Percentiles rank a stretch among this genome's conserved stretches.
Evolutionary conservation across 2,888 invertebrate species (phyloP).

Genomic region (Prostheceraeus crozeri): DNA sequence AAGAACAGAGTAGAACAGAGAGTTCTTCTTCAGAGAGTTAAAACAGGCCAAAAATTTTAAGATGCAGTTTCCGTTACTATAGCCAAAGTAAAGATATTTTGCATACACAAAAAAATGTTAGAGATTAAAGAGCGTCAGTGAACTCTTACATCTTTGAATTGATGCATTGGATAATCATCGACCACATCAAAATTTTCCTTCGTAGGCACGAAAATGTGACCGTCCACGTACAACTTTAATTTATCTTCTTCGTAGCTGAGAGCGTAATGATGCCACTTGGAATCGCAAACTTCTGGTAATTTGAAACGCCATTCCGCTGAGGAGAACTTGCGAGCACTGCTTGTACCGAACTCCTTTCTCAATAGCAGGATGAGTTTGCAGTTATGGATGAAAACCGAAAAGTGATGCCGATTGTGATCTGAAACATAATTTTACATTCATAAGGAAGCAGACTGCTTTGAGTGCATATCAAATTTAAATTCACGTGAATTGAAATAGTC

Average conservation of each 20-base stretch:
- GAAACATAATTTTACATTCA: no score
- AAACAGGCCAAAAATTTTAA: no score
- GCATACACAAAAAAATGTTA: no score
- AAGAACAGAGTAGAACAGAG: no score
- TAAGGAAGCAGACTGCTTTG: no score
- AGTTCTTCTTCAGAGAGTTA: no score
- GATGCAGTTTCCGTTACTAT: no score
- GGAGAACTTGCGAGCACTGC: no score
- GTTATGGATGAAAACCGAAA: slow-evolving; percentile 89
- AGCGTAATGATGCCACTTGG: slow-evolving; percentile 96
- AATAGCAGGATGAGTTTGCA: slow-evolving; percentile 87
- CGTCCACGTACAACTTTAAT: slow-evolving; percentile 71
- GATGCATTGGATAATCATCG: slow-evolving; percentile 97
- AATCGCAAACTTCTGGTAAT: slow-evolving; percentile 82
- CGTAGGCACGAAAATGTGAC: slow-evolving; percentile 65
- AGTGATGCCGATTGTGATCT: slow-evolving; percentile 81
- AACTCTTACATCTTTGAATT: slow-evolving; percentile 69
- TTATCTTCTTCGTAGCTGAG: slow-evolving; percentile 61
- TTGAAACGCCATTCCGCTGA: slow-evolving; percentile 98
- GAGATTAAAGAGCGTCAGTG: no score
- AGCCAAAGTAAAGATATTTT: no score
- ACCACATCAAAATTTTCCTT: slow-evolving; percentile 88
- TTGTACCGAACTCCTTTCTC: slow-evolving; percentile 67
- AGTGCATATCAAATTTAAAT: no score
- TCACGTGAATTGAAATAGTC: no score